Conservation (phyloP, 2,797 vertebrate genomes). For the Cephalopachus bancanus region DNA sequence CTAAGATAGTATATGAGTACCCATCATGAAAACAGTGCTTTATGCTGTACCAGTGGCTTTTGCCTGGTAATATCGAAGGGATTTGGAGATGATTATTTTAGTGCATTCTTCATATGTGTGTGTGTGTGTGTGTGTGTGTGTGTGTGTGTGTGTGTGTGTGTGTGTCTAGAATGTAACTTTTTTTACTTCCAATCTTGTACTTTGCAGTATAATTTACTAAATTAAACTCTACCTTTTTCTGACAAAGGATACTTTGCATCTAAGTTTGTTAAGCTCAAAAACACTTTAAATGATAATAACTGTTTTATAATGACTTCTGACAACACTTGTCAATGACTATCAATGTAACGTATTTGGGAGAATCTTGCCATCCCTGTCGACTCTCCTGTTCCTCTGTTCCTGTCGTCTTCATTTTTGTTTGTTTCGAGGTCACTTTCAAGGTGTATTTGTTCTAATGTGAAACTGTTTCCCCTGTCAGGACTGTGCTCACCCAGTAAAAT, state of each 20-base stretch:
- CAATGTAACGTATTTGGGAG: background rate
- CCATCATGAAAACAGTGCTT: background rate
- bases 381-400: background rate
- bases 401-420: background rate
- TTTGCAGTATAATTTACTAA: background rate
- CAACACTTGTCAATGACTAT: background rate
- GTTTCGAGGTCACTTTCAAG: background rate
- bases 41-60: background rate
- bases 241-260: background rate
- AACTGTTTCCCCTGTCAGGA: background rate
- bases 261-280: background rate
- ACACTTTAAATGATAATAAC: background rate
- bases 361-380: background rate
- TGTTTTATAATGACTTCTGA: background rate
- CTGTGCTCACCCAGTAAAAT: background rate
- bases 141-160: too few species aligned
- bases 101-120: background rate
- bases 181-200: background rate
- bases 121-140: too few species aligned
- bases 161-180: background rate
- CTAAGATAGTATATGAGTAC: background rate
- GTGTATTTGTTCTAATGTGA: background rate
- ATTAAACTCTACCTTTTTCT: background rate
- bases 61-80: background rate
- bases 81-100: slow-evolving; percentile 23